Evolutionary conservation across 2,888 invertebrate species (phyloP).

Genomic region (Matsumyia berberina): DNA sequence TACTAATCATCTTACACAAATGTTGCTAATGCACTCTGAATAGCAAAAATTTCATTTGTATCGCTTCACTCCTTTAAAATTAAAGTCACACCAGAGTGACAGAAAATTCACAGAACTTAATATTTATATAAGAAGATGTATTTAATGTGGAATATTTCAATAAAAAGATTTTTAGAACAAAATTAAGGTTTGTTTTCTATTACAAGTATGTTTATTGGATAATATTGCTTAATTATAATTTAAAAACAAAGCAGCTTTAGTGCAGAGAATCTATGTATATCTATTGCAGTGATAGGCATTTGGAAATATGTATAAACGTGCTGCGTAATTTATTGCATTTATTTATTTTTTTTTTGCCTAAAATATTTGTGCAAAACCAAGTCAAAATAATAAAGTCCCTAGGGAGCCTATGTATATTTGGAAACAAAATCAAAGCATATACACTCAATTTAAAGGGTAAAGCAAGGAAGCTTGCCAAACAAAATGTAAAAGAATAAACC

Average conservation of each 20-base stretch:
- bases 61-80: too few species aligned
- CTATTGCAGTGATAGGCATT: constrained; percentile 20
- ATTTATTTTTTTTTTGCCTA: constrained; percentile 7
- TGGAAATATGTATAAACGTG: constrained; percentile 41
- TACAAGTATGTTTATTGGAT: too few species aligned
- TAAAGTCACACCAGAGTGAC: too few species aligned
- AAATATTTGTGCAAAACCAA: constrained; percentile 26
- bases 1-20: too few species aligned
- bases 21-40: too few species aligned
- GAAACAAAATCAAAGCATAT: constrained; percentile 53
- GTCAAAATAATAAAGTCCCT: constrained; percentile 38
- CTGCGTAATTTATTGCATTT: constrained; percentile 10
- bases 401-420: constrained; percentile 29
- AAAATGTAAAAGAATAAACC: constrained; percentile 38
- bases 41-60: too few species aligned
- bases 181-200: too few species aligned
- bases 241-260: constrained; percentile 43
- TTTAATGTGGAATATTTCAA: too few species aligned
- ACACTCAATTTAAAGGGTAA: constrained; percentile 51
- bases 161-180: too few species aligned
- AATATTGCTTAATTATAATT: not conserved
- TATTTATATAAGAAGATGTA: too few species aligned
- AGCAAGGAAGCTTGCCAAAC: constrained; percentile 63
- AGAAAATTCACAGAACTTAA: too few species aligned
- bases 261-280: constrained; percentile 34